Base-by-base conservation (phyloP, 2,113 vertebrate genomes). In the Notothenia rossii region DNA sequence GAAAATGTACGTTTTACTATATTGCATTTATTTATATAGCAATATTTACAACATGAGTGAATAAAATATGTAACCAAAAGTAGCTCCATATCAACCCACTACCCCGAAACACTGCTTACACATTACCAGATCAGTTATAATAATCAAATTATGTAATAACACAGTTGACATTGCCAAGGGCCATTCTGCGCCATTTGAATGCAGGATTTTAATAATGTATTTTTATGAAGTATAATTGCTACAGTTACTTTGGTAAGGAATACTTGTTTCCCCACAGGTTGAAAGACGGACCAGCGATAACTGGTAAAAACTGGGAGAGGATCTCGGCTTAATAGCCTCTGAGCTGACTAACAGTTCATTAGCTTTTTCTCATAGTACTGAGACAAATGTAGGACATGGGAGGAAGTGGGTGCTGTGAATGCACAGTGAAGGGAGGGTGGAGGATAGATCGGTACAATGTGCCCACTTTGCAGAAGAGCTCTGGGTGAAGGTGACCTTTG, bases 401-500 rank as follows among this genome's bases (percentile, higher is more conserved):
- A 77, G 72, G 15, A 76, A 78, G 45, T 13, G 66, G 60, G 74
- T 79, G 83, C 65, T 81, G 69, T 56, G 58, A 83, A 83, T 59
- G 40, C 65, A 84, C 58, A 65, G 51, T 29, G 62, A 50, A 71
- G 72, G 77, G 63, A 77, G 79, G 75, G 45, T 53, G 66, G 77
- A 80, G 70, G 79, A 85, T 77, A 77, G 55, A 79, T 64, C 48
- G 66, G 69, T 81, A 85, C 79, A 54, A 72, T 75, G 72, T 80
- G 50, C 55, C 70, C 82, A 80, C 88, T 90, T 67, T 72, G 64
- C 81, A 87, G 67, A 75, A 43, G 51, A 48, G 53, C 82, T 75
- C 68, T 58, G 69, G 79, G 64, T 86, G 71, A 91, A 94, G 81
- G 90, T 91, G 87, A 93, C 90, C 88, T 84, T 50, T 61, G 67